Evolutionary conservation across 64 coral and sea anemone species (phyloP), one percentile per base, ranked within the genome.

Genomic region (Astreopora myriophthalma): DNA sequence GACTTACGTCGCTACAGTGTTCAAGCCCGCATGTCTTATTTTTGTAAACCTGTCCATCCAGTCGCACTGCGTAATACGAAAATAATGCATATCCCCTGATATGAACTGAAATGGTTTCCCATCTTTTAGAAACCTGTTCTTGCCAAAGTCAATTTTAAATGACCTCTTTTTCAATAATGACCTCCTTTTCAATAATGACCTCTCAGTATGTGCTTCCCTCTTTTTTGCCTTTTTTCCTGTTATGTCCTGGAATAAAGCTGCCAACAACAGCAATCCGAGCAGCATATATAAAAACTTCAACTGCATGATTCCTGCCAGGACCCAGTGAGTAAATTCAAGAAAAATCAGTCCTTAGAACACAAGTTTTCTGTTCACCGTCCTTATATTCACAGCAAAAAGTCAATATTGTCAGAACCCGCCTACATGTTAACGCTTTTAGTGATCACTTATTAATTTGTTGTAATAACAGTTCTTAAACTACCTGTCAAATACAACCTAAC

Each of bases 21-120:
- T 96, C 16, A 96, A 48, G 19, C 91, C 91, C 0, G 86, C 69
- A 90, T 85, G 69, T 13, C 86, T 89, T 33, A 96, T 71, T 39
- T 93, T 96, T 39, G 70, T 71, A 49, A 96, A 81, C 62, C 91
- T 93, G 71, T 96, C 87, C 68, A 51, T 73, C 95, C 95, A 96
- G 69, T 75, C 80, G 42, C 61, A 80, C 25, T 35, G 65, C 28
- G 91, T 62, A n/a, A 90, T 60, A 13, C 95, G 86, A 90, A 85
- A 90, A 40, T 96, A 96, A 31, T 86, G 81, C 48, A 93, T 74
- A 80, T 85, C 93, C 27, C 95, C 95, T 13, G 95, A 89, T 9
- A 96, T 88, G 73, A 90, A 90, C 14, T 33, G 66, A 48, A 93
- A 94, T 0, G 91, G 95, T 65, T 96, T 79, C 48, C 95, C 91